Conservation (phyloP, 2,888 invertebrate genomes). For the Anoncus sp. region DNA sequence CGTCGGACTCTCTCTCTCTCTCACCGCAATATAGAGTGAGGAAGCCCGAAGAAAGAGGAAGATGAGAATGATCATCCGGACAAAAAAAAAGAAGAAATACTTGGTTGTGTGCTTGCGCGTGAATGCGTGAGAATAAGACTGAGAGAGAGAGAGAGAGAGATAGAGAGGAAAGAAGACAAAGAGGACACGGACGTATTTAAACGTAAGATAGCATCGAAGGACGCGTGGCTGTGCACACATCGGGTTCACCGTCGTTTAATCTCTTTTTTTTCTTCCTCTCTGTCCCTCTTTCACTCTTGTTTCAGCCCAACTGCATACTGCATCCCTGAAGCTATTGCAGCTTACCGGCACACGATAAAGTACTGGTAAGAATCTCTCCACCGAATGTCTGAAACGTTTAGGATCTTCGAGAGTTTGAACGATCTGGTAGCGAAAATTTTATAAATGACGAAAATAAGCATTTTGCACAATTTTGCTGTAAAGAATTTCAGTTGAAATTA, state of each 20-base stretch:
- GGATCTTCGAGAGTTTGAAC: neutral
- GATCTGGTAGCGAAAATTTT: too few relatives aligned
- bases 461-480: too few relatives aligned
- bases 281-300: neutral
- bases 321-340: neutral
- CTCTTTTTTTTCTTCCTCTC: neutral
- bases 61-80: conserved; percentile 27
- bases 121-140: neutral
- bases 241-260: conserved; percentile 4
- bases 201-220: conserved; percentile 55
- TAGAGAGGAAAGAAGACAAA: conserved; percentile 38
- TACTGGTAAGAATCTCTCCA: neutral
- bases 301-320: neutral
- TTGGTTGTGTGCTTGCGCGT: neutral
- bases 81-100: conserved; percentile 19
- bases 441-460: too few relatives aligned
- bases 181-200: conserved; percentile 55
- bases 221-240: conserved; percentile 44
- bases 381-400: neutral
- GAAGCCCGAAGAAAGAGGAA: conserved; percentile 38
- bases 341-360: neutral
- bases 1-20: conserved; percentile 46
- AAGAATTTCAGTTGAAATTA: too few relatives aligned
- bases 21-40: conserved; percentile 36
- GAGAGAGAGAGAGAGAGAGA: conserved; percentile 7